Conservation (phyloP, 2,113 vertebrate species). For the Mellivora capensis region DNA sequence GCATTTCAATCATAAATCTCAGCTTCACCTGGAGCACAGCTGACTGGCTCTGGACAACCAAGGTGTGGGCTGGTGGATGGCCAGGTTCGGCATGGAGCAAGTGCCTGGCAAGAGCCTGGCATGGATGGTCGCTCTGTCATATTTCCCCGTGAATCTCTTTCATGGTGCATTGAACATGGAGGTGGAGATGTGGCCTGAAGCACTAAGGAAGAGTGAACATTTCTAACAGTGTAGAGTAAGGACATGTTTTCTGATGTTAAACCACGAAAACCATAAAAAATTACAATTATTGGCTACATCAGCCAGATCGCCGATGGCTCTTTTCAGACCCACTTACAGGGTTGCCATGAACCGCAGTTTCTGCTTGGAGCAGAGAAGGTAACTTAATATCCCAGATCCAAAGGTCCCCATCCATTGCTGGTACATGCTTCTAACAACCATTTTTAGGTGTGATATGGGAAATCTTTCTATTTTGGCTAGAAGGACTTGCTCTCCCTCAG, state of each 20-base stretch:
- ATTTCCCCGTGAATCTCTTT: neutral
- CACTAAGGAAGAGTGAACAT: neutral
- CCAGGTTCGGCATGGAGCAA: fast-evolving
- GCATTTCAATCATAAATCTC: neutral
- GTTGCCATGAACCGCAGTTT: neutral
- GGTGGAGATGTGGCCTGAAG: neutral
- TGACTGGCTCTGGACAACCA: neutral
- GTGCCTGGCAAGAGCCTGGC: neutral
- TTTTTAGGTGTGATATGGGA: neutral
- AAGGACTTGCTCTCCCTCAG: neutral
- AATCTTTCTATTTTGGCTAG: neutral
- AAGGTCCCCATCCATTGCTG: neutral
- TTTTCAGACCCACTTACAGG: neutral
- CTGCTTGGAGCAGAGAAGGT: neutral
- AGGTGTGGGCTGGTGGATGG: fast-evolving
- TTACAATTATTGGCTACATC: neutral
- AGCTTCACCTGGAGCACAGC: neutral
- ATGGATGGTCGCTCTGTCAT: neutral
- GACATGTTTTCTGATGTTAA: neutral
- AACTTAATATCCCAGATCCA: neutral
- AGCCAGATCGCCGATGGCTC: neutral
- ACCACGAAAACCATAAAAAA: neutral
- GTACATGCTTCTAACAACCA: neutral
- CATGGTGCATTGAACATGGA: neutral
- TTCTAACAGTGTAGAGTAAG: neutral